Conservation (phyloP, 2,113 vertebrate genomes). For the Podocnemis expansa region DNA sequence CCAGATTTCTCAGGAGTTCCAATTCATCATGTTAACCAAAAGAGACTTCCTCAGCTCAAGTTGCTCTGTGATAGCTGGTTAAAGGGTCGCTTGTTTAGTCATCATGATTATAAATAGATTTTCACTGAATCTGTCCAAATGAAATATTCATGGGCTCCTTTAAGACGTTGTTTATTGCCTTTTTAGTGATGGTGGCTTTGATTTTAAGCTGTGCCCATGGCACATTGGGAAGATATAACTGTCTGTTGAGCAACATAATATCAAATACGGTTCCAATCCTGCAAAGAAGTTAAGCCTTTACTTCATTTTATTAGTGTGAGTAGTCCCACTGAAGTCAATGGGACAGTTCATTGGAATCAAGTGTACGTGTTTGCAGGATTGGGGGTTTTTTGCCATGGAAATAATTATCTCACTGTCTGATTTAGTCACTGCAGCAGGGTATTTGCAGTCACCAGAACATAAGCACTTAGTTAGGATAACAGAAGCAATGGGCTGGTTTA, state of each 20-base stretch:
- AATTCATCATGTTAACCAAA: background rate
- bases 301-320: background rate
- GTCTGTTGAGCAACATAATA: background rate
- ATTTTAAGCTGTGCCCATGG: background rate
- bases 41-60: background rate
- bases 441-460: constrained; percentile 27
- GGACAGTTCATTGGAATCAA: background rate
- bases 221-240: background rate
- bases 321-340: background rate
- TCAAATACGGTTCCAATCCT: background rate
- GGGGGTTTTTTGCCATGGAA: constrained; percentile 63
- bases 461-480: constrained; percentile 34
- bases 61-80: background rate
- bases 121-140: background rate
- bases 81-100: background rate
- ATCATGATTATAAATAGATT: accelerated
- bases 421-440: constrained; percentile 31
- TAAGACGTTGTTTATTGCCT: background rate
- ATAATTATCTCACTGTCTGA: constrained; percentile 61
- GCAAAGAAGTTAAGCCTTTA: background rate
- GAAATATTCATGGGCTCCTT: background rate
- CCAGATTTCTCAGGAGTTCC: background rate
- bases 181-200: background rate
- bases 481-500: constrained; percentile 53
- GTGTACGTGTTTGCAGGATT: background rate